Percentiles rank a stretch among this genome's conserved stretches.
phyloP scores from a whole-genome alignment of 1,140 invertebrate genomes.

The Ips nitidus region DNA sequence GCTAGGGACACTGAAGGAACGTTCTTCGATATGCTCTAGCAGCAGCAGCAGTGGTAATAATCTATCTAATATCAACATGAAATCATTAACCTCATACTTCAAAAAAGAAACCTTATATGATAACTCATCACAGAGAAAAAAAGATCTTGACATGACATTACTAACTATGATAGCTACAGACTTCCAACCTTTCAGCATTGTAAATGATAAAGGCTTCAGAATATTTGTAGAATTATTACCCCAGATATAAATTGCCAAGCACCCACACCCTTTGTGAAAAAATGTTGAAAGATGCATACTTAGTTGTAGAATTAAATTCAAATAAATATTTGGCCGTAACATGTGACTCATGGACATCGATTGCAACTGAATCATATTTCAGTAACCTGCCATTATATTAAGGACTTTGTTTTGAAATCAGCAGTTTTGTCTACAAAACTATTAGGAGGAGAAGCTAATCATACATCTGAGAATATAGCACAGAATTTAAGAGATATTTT shows the following conservation, averaged over 20 bases:
- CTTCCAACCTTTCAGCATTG: constrained; percentile 42
- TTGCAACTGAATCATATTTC: constrained; percentile 17
- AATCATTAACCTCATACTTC: constrained; percentile 16
- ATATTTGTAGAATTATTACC: constrained; percentile 37
- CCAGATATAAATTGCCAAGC: constrained; percentile 39
- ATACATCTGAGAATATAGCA: background rate
- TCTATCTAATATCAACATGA: background rate
- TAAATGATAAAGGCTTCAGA: constrained; percentile 41
- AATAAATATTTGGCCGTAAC: constrained; percentile 9
- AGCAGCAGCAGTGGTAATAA: background rate
- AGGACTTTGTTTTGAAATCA: background rate
- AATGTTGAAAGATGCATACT: constrained; percentile 6
- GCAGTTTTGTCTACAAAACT: constrained; percentile 11
- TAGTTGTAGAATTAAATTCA: constrained; percentile 14
- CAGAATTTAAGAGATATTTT: constrained; percentile 2
- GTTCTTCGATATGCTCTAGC: background rate
- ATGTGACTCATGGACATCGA: constrained; percentile 17
- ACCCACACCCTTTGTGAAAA: constrained; percentile 24
- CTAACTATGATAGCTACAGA: constrained; percentile 37
- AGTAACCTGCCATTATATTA: constrained; percentile 23
- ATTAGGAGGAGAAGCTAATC: constrained; percentile 16
- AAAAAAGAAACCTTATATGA: background rate
- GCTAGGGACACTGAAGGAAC: background rate
- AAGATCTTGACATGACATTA: constrained; percentile 19
- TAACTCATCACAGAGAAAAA: constrained; percentile 16